Evolutionary conservation across 2,113 vertebrate species (phyloP).

Genomic region (Prolemur simus): DNA sequence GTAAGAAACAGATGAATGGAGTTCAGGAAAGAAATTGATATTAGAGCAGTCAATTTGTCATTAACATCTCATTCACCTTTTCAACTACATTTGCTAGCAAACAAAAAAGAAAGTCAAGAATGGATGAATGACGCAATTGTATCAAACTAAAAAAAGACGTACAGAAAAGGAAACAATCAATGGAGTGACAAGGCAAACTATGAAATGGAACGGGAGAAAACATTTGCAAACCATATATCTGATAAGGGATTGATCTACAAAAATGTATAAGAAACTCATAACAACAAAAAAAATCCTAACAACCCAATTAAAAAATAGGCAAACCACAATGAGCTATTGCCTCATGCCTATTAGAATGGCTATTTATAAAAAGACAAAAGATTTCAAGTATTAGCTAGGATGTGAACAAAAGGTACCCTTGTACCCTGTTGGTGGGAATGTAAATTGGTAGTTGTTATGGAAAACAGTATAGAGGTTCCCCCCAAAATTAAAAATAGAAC

Average conservation of each 20-base stretch:
- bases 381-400: background rate
- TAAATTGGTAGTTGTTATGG: background rate
- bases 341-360: background rate
- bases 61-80: background rate
- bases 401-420: background rate
- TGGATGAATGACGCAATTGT: background rate
- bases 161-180: background rate
- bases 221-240: background rate
- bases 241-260: background rate
- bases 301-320: background rate
- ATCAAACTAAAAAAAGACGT: background rate
- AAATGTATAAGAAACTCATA: background rate
- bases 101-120: background rate
- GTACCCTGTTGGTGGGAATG: background rate
- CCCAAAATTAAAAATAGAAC: background rate
- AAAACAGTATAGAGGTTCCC: background rate
- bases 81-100: background rate
- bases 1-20: background rate
- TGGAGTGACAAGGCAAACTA: background rate
- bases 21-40: background rate
- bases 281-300: background rate
- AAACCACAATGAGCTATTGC: background rate
- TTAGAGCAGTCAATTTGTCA: background rate
- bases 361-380: background rate
- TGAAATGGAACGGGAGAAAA: background rate